Evolutionary conservation across 2,888 invertebrate genomes (phyloP), one percentile per base, ranked within the genome.

Genomic region (Caenorhabditis sulstoni): DNA sequence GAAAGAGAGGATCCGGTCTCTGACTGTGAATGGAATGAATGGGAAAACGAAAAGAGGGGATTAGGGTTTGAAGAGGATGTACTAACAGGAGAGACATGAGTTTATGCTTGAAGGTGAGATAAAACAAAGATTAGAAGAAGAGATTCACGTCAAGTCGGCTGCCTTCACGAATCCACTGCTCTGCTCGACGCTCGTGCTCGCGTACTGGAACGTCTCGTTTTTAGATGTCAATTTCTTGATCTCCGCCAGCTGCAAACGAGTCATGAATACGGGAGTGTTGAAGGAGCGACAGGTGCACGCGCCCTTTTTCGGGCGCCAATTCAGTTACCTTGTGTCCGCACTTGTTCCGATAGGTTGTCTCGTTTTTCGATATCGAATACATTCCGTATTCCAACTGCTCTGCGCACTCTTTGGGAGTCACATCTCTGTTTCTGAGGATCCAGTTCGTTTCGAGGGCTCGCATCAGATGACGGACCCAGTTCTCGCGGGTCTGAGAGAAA

Each of bases 331-430:
- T 82, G 18, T 67, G 58, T 5, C 80, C 68, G n/a, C 52, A 73
- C 55, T 85, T 85, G 55, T 81, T 79, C 20, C 68, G 79, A 67
- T 86, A 86, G 18, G 79, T 77, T 16, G 79, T 81, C 11, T 81
- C 79, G 9, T 68, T 83, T 47, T 85, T 86, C 39, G 73, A 58
- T 35, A 47, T 58, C 11, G 55, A 59, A 47, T 66, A 85, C 62
- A 81, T 52, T 16, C 57, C 67, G 52, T 75, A 81, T 52, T 86
- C 86, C 49, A 86, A 9, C 49, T 76, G 65, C 20, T 73, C 78
- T 7, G 83, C 81, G 20, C 81, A 59, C 18, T 45, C 22, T 47
- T 61, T 78, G 3, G 67, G 18, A 1, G 70, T 57, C 8, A 61
- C 49, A 14, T 59, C 65, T 7, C n/a, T 8, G 1, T 50, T 50